Conservation (phyloP, 2,113 vertebrate genomes). For the Puffinus mauretanicus region DNA sequence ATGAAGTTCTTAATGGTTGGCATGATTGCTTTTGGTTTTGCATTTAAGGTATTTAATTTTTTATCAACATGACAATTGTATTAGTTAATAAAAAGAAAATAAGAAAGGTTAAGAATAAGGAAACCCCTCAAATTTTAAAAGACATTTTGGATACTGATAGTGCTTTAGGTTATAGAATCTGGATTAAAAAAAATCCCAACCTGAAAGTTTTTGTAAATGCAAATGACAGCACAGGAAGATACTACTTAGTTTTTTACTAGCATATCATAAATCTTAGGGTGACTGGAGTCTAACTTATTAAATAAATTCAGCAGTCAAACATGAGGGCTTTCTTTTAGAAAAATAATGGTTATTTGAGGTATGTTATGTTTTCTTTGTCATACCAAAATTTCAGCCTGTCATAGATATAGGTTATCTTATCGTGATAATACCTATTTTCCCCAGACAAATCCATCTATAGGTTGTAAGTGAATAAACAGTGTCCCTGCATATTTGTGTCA, state of each 20-base stretch:
- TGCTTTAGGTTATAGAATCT: neutral
- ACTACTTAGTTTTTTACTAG: neutral
- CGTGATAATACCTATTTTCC: neutral
- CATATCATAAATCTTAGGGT: neutral
- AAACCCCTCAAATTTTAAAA: neutral
- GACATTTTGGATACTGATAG: neutral
- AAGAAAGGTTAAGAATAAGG: neutral
- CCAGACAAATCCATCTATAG: neutral
- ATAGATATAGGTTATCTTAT: neutral
- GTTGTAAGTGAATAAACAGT: neutral
- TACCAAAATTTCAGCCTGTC: neutral
- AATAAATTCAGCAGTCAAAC: neutral
- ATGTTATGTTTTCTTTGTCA: neutral
- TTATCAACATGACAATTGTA: neutral
- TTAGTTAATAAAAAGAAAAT: neutral
- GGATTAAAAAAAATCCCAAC: fast-evolving
- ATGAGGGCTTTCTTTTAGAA: neutral
- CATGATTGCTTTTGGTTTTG: neutral
- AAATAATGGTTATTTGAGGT: neutral
- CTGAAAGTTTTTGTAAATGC: neutral
- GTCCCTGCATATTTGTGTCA: neutral
- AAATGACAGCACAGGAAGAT: neutral
- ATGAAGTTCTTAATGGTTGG: neutral
- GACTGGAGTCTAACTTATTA: neutral
- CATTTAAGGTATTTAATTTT: neutral